Evolutionary conservation across 2,113 vertebrate species (phyloP), one percentile per base, ranked within the genome.

Genomic region (Ivindomyrus marchei): DNA sequence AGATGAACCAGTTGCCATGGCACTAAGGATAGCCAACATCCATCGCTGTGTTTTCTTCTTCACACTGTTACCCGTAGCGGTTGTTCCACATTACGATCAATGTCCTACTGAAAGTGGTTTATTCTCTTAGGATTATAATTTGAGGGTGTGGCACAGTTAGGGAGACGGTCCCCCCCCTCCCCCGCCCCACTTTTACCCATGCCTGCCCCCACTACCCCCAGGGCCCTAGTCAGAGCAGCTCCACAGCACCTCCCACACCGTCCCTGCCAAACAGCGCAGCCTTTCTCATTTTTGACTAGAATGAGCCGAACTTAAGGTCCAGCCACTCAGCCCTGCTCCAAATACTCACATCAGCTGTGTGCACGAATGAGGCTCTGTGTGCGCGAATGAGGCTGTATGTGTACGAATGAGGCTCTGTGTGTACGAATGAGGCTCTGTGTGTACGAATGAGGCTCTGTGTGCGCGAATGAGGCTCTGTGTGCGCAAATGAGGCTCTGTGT

Each of bases 291-390:
- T 91, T 92, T 94, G 91, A 92, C 92, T 93, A 94, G 95, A 96
- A 96, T 95, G 94, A 96, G 95, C 94, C 90, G 95, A 96, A 95
- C 96, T 92, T 86, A 95, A 96, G 95, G 94, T 94, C 94, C 66
- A 92, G 89, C 93, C 90, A 42, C 15, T 17, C 74, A 80, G 15
- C 91, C 92, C 93, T 94, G 93, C 93, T 89, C 93, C 92, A 95
- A 95, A 96, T 92, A 95, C 95, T 94, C 93, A 93, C 95, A 93
- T 96, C 95, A 96, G 95, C 95, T 94, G 47, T 91, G 92, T n/a
- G 2, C 62, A 70, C 50, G 77, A 58, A 49, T 88, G 58, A 70
- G 84, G 80, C 19, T 85, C 83, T 90, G 91, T 90, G 89, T 89
- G 89, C 87, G 80, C 66, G 49, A 50, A 53, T 88, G 70, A 66